These are phyloP conservation scores for Mimas tiliae DNA, from an alignment of 2,888 invertebrate species.

Conservation along the genomic window DNA sequence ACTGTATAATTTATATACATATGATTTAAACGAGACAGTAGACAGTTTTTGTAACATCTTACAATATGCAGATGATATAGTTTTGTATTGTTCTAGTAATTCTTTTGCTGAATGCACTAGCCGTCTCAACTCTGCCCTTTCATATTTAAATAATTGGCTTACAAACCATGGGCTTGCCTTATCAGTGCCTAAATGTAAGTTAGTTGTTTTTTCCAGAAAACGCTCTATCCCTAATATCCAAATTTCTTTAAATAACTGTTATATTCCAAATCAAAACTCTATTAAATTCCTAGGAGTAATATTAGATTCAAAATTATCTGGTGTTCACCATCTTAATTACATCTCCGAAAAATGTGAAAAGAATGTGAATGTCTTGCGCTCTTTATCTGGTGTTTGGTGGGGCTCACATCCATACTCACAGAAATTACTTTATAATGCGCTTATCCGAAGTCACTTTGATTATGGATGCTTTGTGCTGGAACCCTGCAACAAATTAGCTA, in stretches of 20 bases:
- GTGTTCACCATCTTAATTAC: slow-evolving; percentile 30
- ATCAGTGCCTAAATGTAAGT: slow-evolving; percentile 32
- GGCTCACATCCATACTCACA: slow-evolving; percentile 30
- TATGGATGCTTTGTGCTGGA: slow-evolving; percentile 8
- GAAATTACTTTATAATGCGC: slow-evolving; percentile 27
- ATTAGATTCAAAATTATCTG: slow-evolving; percentile 33
- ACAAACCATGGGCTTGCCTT: slow-evolving; percentile 23
- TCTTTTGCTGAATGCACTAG: slow-evolving; percentile 27
- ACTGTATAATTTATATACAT: slow-evolving; percentile 38
- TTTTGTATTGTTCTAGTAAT: slow-evolving; percentile 29
- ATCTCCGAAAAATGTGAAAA: slow-evolving; percentile 35
- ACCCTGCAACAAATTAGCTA: background rate
- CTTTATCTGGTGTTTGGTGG: slow-evolving; percentile 33
- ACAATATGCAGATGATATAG: slow-evolving; percentile 44
- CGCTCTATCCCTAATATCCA: background rate
- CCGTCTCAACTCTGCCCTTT: background rate
- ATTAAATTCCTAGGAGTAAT: slow-evolving; percentile 37
- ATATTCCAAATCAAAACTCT: background rate
- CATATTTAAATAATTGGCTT: no score
- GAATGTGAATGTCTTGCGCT: slow-evolving; percentile 32
- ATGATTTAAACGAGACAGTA: slow-evolving; percentile 32
- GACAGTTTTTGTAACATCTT: slow-evolving; percentile 32
- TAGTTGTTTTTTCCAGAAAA: slow-evolving; percentile 21
- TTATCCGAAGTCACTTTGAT: slow-evolving; percentile 28
- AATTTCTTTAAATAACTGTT: background rate